These are phyloP conservation scores for Abramis brama DNA, from an alignment of 2,113 vertebrate species.

Conservation along the genomic window DNA sequence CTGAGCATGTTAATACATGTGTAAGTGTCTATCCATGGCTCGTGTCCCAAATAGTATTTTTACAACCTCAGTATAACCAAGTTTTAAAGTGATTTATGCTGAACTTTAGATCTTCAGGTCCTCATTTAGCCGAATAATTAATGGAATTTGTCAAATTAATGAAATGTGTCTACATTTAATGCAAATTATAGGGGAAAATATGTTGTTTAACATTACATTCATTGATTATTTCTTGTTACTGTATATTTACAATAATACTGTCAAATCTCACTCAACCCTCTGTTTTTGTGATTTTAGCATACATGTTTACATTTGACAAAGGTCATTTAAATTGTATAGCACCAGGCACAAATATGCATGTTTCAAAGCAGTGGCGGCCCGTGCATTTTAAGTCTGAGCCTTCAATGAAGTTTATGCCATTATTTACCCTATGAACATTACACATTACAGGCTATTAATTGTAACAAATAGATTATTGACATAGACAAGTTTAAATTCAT, in stretches of 20 bases:
- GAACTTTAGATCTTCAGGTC: neutral
- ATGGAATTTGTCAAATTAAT: slow-evolving; percentile 3
- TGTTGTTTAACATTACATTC: neutral
- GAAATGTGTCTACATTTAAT: neutral
- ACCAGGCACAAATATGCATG: neutral
- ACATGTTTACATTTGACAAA: neutral
- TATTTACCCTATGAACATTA: neutral
- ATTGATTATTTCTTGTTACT: neutral
- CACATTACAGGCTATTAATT: neutral
- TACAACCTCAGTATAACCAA: neutral
- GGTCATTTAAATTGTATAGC: neutral
- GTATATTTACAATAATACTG: neutral
- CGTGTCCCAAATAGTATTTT: neutral
- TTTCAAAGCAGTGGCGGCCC: neutral
- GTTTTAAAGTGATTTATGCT: neutral
- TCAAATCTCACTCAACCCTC: neutral
- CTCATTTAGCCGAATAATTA: neutral
- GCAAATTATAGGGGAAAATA: neutral
- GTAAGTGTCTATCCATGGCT: neutral
- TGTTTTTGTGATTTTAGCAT: neutral
- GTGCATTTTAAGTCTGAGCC: neutral
- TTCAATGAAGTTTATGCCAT: neutral
- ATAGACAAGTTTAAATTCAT: no score
- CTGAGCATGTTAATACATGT: slow-evolving; percentile 7
- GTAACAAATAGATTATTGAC: neutral